Evolutionary conservation across 2,113 vertebrate genomes (phyloP).

Genomic region (Microcebus griseorufus): DNA sequence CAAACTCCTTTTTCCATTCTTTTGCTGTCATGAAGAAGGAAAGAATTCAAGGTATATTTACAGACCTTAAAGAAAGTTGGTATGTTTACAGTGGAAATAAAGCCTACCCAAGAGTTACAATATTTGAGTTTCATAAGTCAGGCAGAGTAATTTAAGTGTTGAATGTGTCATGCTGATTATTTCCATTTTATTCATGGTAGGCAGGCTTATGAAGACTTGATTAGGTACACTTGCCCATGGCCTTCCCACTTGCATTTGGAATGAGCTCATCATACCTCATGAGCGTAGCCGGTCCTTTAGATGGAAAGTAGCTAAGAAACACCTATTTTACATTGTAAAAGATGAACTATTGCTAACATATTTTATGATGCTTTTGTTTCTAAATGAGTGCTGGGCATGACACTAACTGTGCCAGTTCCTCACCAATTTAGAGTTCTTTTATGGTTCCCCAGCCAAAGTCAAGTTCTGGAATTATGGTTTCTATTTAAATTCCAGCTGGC

Average conservation of each 20-base stretch:
- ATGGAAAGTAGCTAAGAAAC: not conserved
- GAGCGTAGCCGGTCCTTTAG: not conserved
- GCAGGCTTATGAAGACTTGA: not conserved
- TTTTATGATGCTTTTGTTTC: not conserved
- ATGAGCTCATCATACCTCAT: not conserved
- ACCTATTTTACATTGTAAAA: not conserved
- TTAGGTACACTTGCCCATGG: not conserved
- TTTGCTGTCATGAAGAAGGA: conserved; percentile 4
- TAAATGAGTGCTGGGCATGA: not conserved
- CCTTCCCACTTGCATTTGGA: not conserved
- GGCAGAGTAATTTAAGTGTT: conserved; percentile 30
- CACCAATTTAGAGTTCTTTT: not conserved
- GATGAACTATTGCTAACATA: conserved; percentile 5
- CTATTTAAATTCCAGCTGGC: conserved; percentile 16
- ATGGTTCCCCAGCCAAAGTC: not conserved
- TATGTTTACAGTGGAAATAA: conserved; percentile 42
- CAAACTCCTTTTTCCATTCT: conserved; percentile 1
- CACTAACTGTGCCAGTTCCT: not conserved
- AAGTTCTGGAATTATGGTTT: not conserved
- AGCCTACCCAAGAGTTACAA: not conserved
- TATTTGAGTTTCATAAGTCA: conserved; percentile 45
- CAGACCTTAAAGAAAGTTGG: not conserved
- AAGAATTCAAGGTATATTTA: conserved; percentile 44
- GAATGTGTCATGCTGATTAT: not conserved
- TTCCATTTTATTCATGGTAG: conserved; percentile 31